phyloP scores from a whole-genome alignment of 1,140 invertebrate genomes.

The Monomorium pharaonis region DNA sequence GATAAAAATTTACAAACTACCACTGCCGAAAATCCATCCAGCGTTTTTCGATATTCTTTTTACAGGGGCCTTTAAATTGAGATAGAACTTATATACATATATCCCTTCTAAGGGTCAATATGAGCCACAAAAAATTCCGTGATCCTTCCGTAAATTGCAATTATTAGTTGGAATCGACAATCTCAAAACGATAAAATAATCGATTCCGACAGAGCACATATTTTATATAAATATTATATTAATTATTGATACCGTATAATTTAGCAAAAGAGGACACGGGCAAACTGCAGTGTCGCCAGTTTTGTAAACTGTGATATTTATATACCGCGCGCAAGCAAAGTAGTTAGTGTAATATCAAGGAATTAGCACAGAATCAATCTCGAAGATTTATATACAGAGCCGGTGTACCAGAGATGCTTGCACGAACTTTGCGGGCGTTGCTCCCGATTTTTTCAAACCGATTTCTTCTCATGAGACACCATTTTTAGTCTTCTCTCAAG shows the following conservation, averaged over 20 bases:
- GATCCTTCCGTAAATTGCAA: slow-evolving; percentile 4
- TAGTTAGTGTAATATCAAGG: slow-evolving; percentile 54
- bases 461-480: neutral
- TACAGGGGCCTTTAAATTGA: slow-evolving; percentile 17
- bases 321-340: slow-evolving; percentile 64
- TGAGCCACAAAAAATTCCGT: neutral
- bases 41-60: slow-evolving; percentile 25
- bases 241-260: slow-evolving; percentile 66
- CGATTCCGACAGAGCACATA: slow-evolving; percentile 33
- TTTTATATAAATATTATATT: slow-evolving; percentile 58
- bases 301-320: slow-evolving; percentile 83
- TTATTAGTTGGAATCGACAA: slow-evolving; percentile 10
- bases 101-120: neutral
- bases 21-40: slow-evolving; percentile 57
- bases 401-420: slow-evolving; percentile 1
- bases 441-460: neutral
- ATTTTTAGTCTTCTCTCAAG: no score
- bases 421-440: neutral
- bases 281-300: slow-evolving; percentile 73
- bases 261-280: slow-evolving; percentile 61
- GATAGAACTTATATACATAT: neutral
- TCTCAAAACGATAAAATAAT: neutral
- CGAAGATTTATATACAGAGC: slow-evolving; percentile 10
- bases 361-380: slow-evolving; percentile 22
- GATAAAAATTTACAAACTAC: neutral